Percentiles rank a stretch among this genome's conserved stretches.
Evolutionary conservation across 2,113 vertebrate species (phyloP).

Genomic region (Mormyrus iriodes): DNA sequence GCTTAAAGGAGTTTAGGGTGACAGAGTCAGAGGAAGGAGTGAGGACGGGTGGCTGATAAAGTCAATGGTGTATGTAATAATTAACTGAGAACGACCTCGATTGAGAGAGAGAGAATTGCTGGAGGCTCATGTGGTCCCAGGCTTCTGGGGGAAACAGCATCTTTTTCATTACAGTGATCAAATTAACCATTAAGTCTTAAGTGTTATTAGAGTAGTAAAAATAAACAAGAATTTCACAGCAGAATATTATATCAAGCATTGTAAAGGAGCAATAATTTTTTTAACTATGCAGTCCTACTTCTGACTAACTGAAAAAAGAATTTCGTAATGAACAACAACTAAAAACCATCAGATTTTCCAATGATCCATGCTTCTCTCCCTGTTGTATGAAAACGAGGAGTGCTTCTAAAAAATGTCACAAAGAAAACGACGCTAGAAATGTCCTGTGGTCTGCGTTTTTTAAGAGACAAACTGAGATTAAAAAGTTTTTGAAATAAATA

Average conservation of each 20-base stretch:
- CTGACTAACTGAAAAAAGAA: neutral
- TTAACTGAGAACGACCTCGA: neutral
- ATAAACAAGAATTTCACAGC: neutral
- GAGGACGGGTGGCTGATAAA: neutral
- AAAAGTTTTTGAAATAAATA: conserved; percentile 22
- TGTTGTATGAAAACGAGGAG: neutral
- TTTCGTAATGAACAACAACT: neutral
- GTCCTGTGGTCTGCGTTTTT: neutral
- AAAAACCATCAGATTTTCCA: neutral
- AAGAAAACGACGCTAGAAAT: neutral
- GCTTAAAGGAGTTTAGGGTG: neutral
- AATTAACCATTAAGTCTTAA: neutral
- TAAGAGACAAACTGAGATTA: neutral
- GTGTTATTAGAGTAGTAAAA: neutral
- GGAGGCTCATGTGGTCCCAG: neutral
- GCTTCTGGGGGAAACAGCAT: neutral
- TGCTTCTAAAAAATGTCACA: neutral
- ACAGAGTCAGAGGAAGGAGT: neutral
- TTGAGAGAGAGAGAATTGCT: neutral
- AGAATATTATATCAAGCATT: neutral
- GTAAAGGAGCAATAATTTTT: conserved; percentile 6
- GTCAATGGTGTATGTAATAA: neutral
- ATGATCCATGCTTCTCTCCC: neutral
- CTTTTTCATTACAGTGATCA: neutral
- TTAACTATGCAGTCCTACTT: conserved; percentile 17